Percentiles rank a stretch among this genome's conserved stretches.
These are phyloP conservation scores for Pocillopora grandis DNA, from an alignment of 92 coral and sea anemone genomes.

Conservation along the genomic window DNA sequence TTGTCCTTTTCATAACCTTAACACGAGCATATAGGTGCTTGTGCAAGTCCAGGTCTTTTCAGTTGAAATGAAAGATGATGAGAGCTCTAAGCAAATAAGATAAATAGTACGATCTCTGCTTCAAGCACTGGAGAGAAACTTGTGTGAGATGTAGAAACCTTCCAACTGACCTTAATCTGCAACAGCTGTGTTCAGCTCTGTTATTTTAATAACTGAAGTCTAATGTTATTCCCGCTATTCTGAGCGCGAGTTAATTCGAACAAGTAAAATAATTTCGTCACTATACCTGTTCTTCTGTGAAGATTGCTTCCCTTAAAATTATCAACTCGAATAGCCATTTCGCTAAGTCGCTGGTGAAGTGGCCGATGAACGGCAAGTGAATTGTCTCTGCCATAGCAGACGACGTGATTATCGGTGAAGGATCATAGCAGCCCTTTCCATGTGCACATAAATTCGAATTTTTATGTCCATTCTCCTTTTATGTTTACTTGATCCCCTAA, in stretches of 20 bases:
- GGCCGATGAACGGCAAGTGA: conserved; percentile 5
- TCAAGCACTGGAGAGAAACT: too few relatives aligned
- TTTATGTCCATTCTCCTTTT: not conserved
- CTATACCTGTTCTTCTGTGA: conserved; percentile 20
- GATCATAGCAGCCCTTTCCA: not conserved
- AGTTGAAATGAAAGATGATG: too few relatives aligned
- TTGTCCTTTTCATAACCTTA: too few relatives aligned
- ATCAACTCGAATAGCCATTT: conserved; percentile 15
- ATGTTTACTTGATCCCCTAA: conserved; percentile 35
- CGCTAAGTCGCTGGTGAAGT: not conserved
- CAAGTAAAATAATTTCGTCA: not conserved
- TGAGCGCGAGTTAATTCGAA: not conserved
- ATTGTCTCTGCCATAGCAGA: not conserved
- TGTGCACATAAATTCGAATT: not conserved
- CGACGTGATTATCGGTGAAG: not conserved
- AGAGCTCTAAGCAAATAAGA: too few relatives aligned
- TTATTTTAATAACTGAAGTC: too few relatives aligned
- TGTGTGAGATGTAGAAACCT: too few relatives aligned
- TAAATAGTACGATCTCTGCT: too few relatives aligned
- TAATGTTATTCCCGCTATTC: not conserved
- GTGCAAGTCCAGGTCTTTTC: too few relatives aligned
- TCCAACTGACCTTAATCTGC: too few relatives aligned
- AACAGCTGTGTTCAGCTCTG: too few relatives aligned
- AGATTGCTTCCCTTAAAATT: not conserved
- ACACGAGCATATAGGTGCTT: too few relatives aligned